Conservation (phyloP, 1,140 invertebrate genomes). For the Anastrepha obliqua region DNA sequence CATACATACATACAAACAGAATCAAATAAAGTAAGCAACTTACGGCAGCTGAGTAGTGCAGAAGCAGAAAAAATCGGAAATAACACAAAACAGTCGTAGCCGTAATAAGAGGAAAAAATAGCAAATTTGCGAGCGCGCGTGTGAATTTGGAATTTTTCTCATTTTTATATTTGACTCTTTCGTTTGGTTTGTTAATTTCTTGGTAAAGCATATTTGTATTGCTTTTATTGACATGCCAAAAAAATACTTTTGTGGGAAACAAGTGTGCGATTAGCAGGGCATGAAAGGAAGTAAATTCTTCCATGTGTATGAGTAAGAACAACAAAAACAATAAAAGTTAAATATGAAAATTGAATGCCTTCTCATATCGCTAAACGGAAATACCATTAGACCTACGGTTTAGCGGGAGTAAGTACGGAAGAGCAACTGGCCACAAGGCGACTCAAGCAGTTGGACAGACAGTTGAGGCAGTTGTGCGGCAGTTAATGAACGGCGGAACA, state of each 20-base stretch:
- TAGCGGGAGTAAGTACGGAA: background rate
- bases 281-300: background rate
- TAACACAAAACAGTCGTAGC: conserved; percentile 32
- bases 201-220: background rate
- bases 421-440: background rate
- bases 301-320: background rate
- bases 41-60: background rate
- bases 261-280: too few species aligned
- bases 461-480: background rate
- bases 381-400: background rate
- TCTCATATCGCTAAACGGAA: background rate
- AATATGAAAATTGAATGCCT: background rate
- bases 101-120: background rate
- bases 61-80: conserved; percentile 11
- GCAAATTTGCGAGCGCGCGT: conserved; percentile 36
- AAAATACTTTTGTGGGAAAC: background rate
- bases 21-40: background rate
- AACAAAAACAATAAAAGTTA: background rate
- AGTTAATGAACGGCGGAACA: background rate
- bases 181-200: conserved; percentile 7
- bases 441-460: background rate
- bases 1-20: background rate
- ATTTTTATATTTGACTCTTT: conserved; percentile 4
- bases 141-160: conserved; percentile 46
- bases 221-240: background rate